Conservation (phyloP, 2,888 invertebrate genomes). For the Uloborus plumipes region DNA sequence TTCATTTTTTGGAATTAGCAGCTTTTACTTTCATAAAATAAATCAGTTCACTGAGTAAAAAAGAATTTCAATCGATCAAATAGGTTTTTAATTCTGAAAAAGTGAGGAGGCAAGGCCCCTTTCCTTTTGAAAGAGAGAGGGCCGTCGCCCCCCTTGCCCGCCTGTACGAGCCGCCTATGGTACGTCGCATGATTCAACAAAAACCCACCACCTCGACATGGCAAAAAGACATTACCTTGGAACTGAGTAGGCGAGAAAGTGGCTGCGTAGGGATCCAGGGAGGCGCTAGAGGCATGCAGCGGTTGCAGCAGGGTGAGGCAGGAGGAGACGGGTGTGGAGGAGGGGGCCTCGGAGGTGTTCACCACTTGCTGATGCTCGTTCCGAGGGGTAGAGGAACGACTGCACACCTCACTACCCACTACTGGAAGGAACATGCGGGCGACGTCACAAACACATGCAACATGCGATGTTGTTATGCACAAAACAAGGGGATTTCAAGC, state of each 20-base stretch:
- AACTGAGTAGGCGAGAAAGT: slow-evolving; percentile 81
- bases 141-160: no score
- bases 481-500: no score
- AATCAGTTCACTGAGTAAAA: no score
- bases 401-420: slow-evolving; percentile 67
- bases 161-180: no score
- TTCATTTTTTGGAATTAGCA: no score
- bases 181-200: neutral
- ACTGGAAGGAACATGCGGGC: slow-evolving; percentile 37
- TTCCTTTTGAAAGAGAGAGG: no score
- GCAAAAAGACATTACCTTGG: slow-evolving; percentile 73
- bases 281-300: slow-evolving; percentile 70
- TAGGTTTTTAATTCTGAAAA: no score
- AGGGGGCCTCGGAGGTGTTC: slow-evolving; percentile 60
- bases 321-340: slow-evolving; percentile 70
- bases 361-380: slow-evolving; percentile 36
- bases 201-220: neutral
- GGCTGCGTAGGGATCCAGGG: slow-evolving; percentile 70
- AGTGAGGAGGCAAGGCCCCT: no score
- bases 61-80: no score
- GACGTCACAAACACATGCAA: slow-evolving; percentile 50
- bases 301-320: slow-evolving; percentile 77
- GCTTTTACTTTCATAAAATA: no score
- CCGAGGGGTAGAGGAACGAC: slow-evolving; percentile 66
- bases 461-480: slow-evolving; percentile 9